phyloP scores from a whole-genome alignment of 2,888 invertebrate genomes.

The Leptopterna dolabrata region DNA sequence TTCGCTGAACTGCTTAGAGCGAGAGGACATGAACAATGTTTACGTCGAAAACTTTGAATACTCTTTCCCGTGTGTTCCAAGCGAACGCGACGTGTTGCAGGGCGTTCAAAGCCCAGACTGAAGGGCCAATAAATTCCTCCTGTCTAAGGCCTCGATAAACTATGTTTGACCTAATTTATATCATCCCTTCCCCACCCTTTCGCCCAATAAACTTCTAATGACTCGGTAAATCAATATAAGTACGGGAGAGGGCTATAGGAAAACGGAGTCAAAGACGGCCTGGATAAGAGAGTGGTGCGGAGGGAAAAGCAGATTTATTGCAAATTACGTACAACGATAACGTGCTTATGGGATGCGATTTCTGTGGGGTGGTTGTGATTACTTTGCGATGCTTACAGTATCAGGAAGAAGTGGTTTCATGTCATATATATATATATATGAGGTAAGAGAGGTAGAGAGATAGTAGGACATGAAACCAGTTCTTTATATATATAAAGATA shows the following conservation, averaged over 20 bases:
- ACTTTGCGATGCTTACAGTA: not conserved
- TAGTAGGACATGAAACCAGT: no score
- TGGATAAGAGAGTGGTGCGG: not conserved
- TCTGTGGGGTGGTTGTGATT: not conserved
- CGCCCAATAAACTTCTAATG: conserved; percentile 49
- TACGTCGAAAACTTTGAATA: no score
- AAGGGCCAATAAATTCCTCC: conserved; percentile 25
- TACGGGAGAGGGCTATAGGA: not conserved
- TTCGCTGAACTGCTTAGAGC: no score
- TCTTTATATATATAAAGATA: no score
- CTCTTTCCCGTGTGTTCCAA: no score
- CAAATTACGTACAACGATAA: conserved; percentile 43
- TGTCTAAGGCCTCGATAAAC: conserved; percentile 26
- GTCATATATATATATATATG: no score
- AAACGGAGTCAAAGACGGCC: conserved; percentile 16
- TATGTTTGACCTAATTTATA: conserved; percentile 48
- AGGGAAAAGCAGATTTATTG: conserved; percentile 34
- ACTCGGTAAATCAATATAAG: conserved; percentile 46
- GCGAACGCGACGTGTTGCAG: not conserved
- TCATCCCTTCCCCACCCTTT: not conserved
- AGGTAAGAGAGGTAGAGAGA: no score
- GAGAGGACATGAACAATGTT: no score
- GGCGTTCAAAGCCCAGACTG: not conserved
- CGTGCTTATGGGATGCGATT: conserved; percentile 25
- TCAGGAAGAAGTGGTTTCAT: not conserved